Conservation (phyloP, 2,888 invertebrate genomes). For the Tiliacea aurago region DNA sequence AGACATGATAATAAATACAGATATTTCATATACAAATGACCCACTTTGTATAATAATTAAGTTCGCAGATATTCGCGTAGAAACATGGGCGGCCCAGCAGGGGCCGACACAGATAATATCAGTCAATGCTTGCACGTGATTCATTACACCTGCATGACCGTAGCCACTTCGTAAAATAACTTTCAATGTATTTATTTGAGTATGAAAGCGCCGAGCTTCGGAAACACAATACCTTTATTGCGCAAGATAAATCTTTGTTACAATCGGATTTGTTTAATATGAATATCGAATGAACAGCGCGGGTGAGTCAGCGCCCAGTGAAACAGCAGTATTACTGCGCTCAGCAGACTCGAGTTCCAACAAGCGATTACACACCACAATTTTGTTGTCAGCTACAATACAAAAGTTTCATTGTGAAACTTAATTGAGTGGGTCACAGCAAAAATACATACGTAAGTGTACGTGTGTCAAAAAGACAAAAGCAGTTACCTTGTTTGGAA, state of each 20-base stretch:
- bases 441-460: conserved; percentile 57
- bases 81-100: conserved; percentile 46
- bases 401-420: conserved; percentile 69
- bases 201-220: conserved; percentile 71
- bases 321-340: conserved; percentile 68
- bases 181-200: conserved; percentile 77
- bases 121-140: conserved; percentile 66
- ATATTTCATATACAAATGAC: conserved; percentile 45
- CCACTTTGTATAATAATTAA: conserved; percentile 53
- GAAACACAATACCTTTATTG: conserved; percentile 79
- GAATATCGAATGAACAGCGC: conserved; percentile 77
- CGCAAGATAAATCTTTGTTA: conserved; percentile 81
- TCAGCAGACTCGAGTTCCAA: conserved; percentile 67
- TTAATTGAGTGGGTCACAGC: conserved; percentile 70
- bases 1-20: conserved; percentile 33
- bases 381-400: conserved; percentile 67
- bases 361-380: conserved; percentile 69
- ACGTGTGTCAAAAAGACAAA: conserved; percentile 59
- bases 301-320: conserved; percentile 73
- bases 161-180: conserved; percentile 69
- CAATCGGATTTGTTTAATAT: conserved; percentile 81
- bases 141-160: conserved; percentile 68
- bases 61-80: conserved; percentile 56
- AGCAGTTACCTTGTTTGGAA: conserved; percentile 45
- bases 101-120: conserved; percentile 65